phyloP scores from a whole-genome alignment of 2,113 vertebrate genomes.

The Anas platyrhynchos region DNA sequence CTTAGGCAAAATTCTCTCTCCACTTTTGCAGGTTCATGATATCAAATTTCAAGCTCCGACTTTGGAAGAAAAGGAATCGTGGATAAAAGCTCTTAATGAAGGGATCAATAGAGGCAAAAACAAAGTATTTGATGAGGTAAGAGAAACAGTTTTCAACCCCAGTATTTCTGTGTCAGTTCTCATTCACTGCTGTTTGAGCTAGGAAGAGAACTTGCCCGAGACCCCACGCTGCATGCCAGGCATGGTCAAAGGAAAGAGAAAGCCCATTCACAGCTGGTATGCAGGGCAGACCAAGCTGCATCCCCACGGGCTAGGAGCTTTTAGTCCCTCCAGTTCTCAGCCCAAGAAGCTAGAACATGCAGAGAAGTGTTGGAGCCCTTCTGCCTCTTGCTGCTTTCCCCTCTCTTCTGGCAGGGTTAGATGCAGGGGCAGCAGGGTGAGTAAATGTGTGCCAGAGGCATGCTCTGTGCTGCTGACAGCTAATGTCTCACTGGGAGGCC shows the following conservation, averaged over 20 bases:
- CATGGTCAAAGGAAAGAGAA: neutral
- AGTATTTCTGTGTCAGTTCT: neutral
- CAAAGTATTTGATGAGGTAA: constrained; percentile 94
- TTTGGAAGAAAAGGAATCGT: constrained; percentile 90
- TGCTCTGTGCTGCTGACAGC: neutral
- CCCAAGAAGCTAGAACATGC: neutral
- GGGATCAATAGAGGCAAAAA: constrained; percentile 92
- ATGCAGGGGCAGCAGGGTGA: neutral
- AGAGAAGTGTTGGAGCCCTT: neutral
- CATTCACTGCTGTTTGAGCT: neutral
- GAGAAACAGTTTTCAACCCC: neutral
- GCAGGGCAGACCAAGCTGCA: neutral
- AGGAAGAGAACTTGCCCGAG: neutral
- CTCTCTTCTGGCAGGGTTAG: neutral
- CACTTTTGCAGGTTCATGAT: constrained; percentile 84
- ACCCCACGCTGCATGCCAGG: neutral
- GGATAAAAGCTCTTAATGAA: constrained; percentile 93
- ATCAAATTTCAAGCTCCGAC: constrained; percentile 89
- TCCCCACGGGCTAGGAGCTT: neutral
- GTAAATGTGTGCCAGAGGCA: neutral
- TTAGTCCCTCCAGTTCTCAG: neutral
- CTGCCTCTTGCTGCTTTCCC: neutral
- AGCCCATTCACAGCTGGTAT: neutral
- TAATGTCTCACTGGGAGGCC: neutral
- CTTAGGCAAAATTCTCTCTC: neutral